phyloP scores from a whole-genome alignment of 2,888 invertebrate genomes.

The Tenthredo scrophulariae region DNA sequence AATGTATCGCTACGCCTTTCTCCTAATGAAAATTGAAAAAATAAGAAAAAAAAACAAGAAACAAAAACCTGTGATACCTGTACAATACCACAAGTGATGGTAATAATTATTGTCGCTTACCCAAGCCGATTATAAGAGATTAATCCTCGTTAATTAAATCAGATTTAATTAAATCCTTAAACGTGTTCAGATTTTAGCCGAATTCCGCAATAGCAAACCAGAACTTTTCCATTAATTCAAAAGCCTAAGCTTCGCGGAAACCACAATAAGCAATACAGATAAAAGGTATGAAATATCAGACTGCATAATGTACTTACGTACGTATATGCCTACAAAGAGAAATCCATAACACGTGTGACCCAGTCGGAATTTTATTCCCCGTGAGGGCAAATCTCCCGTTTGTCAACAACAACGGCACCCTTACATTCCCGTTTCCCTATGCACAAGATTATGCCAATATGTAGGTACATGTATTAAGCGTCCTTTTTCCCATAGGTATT shows the following conservation, averaged over 20 bases:
- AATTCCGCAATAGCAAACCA: background rate
- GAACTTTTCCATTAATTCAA: background rate
- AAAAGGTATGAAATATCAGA: constrained; percentile 36
- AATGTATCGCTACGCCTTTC: background rate
- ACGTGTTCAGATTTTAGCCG: background rate
- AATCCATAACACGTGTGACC: constrained; percentile 35
- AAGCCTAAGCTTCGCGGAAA: background rate
- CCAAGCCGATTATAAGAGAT: background rate
- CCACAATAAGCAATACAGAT: background rate
- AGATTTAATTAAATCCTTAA: background rate
- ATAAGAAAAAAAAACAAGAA: no score
- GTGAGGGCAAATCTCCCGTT: constrained; percentile 24
- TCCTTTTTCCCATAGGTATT: background rate
- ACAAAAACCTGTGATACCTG: background rate
- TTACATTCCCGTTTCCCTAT: background rate
- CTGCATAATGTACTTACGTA: background rate
- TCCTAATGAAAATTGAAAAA: background rate
- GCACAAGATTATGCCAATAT: background rate
- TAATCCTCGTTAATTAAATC: constrained; percentile 1
- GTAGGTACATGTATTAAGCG: no score
- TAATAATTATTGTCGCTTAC: background rate
- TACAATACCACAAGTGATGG: background rate
- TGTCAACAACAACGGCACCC: constrained; percentile 7
- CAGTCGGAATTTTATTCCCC: constrained; percentile 36
- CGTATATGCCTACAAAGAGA: background rate